phyloP scores from a whole-genome alignment of 2,888 invertebrate species.

The Selenia dentaria region DNA sequence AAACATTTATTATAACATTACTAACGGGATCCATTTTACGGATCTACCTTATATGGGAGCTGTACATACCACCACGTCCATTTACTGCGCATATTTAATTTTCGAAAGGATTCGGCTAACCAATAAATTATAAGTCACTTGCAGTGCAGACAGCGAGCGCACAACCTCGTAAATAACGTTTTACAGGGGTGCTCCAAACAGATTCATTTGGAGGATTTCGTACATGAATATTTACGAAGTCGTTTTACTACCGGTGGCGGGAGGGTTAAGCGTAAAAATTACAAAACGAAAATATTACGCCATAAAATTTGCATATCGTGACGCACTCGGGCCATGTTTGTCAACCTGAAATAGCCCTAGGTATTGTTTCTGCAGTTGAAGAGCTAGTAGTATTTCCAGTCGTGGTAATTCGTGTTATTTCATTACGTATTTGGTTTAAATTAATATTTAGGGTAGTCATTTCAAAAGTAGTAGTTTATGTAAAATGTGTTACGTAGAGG shows the following conservation, averaged over 20 bases:
- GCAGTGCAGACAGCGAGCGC: constrained; percentile 13
- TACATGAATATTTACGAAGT: constrained; percentile 38
- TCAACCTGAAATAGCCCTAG: constrained; percentile 23
- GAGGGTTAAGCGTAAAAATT: constrained; percentile 48
- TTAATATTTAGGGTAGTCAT: too few species aligned
- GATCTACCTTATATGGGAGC: too few species aligned
- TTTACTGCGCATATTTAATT: too few species aligned
- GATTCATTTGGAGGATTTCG: constrained; percentile 30
- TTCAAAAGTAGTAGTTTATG: too few species aligned
- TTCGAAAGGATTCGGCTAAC: constrained; percentile 1
- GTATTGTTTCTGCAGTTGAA: neutral
- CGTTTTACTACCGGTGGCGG: constrained; percentile 27
- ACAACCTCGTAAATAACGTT: constrained; percentile 11
- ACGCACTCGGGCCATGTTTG: constrained; percentile 40
- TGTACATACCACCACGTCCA: too few species aligned
- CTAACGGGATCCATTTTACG: too few species aligned
- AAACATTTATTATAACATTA: too few species aligned
- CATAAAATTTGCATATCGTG: constrained; percentile 55
- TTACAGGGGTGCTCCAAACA: constrained; percentile 9
- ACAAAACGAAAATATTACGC: constrained; percentile 47
- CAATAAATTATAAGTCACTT: constrained; percentile 11
- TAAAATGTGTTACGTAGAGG: too few species aligned
- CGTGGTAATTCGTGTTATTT: too few species aligned
- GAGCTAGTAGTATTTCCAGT: constrained; percentile 10
- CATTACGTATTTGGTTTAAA: too few species aligned